Evolutionary conservation across 2,113 vertebrate species (phyloP).

Genomic region (Silurus glanis): DNA sequence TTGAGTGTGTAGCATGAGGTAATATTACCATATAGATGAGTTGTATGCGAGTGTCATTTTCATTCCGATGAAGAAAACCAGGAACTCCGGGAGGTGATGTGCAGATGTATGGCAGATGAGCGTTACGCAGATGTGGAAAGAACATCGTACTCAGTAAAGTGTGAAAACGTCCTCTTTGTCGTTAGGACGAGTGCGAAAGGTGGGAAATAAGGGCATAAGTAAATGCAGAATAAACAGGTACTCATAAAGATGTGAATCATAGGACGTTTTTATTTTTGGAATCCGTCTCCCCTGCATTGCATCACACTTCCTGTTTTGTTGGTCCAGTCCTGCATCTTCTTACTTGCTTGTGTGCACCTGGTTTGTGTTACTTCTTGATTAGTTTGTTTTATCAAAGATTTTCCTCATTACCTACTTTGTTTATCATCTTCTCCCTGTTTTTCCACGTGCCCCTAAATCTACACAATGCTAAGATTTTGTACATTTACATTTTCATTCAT

Average conservation of each 20-base stretch:
- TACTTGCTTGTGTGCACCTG: neutral
- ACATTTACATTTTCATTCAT: too few species aligned
- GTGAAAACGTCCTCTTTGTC: neutral
- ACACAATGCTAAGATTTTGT: too few species aligned
- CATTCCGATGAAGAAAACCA: conserved; percentile 64
- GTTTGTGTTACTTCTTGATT: neutral
- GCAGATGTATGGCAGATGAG: conserved; percentile 29
- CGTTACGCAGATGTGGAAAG: neutral
- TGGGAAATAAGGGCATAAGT: neutral
- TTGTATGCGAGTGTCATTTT: conserved; percentile 68
- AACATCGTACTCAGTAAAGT: neutral
- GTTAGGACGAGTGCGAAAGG: too few species aligned
- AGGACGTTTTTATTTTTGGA: neutral
- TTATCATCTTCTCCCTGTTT: too few species aligned
- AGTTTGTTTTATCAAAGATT: neutral
- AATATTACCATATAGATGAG: conserved; percentile 77
- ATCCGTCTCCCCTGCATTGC: neutral
- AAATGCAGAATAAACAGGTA: neutral
- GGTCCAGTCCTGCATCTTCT: neutral
- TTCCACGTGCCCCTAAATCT: too few species aligned
- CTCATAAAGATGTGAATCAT: neutral
- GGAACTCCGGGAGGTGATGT: conserved; percentile 52
- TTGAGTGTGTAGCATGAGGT: conserved; percentile 48
- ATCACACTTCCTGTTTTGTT: neutral
- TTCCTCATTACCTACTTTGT: too few species aligned